Evolutionary conservation across 2,888 invertebrate genomes (phyloP).

Genomic region (Girardia tigrina): DNA sequence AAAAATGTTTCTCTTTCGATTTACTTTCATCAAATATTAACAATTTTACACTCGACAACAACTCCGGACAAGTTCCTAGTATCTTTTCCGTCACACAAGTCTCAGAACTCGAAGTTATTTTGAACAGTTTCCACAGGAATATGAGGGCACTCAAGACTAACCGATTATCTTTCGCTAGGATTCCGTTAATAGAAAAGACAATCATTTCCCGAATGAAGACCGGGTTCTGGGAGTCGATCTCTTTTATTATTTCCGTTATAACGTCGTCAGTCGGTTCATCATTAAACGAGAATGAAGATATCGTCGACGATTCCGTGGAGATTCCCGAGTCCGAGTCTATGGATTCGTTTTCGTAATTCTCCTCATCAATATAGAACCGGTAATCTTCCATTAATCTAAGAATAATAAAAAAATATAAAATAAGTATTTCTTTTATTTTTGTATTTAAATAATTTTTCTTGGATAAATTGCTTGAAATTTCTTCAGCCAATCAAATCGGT

Average conservation of each 20-base stretch:
- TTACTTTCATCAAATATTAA: neutral
- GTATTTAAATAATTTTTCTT: too few species aligned
- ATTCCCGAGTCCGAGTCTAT: neutral
- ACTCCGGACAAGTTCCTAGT: neutral
- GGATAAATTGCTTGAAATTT: too few species aligned
- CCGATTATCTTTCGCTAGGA: neutral
- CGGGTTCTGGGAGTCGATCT: neutral
- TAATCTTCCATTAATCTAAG: neutral
- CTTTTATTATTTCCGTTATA: neutral
- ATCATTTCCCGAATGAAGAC: neutral
- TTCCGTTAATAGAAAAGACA: slow-evolving; percentile 3
- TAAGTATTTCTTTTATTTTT: too few species aligned
- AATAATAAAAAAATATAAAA: too few species aligned
- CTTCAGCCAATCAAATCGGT: too few species aligned
- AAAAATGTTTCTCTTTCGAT: neutral
- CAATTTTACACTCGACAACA: neutral
- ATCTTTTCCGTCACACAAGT: neutral
- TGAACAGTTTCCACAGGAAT: slow-evolving; percentile 2
- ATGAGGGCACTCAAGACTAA: neutral
- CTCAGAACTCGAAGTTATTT: neutral
- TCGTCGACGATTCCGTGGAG: neutral
- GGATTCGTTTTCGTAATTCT: neutral
- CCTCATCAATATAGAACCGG: neutral
- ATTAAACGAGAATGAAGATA: neutral
- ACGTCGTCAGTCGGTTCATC: neutral